Base-by-base conservation (phyloP, 2,113 vertebrate species). In the Lanius ludovicianus region DNA sequence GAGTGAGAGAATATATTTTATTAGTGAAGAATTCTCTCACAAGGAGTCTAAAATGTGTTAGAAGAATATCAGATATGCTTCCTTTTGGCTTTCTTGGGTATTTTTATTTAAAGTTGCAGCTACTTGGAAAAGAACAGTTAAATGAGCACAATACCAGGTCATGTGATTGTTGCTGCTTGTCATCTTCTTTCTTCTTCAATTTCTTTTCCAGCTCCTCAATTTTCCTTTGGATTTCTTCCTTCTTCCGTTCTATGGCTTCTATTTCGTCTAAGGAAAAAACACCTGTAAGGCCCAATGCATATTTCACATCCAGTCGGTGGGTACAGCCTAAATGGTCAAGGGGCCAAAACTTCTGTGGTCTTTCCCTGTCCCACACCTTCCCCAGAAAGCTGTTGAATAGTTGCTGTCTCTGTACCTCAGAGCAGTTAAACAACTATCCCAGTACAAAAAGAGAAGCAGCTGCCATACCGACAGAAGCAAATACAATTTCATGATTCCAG, bases 201-300 rank as follows among this genome's bases (percentile, higher is more conserved):
- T 96, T 97, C 65, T 96, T 98, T 67, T 98, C 98, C 96, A 98
- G 96, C 55, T 98, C 98, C 70, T 98, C 97, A 84, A 98, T 98
- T 93, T 97, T 95, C 71, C 84, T 96, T 74, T 96, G 96, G 97
- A 98, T 97, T 87, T 98, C 98, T 90, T 96, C 96, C 92, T 97
- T 98, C 69, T 98, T 96, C 68, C 94, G 84, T 55, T 96, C 97
- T 94, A 97, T 97, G 83, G 95, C 97, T 90, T 98, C 86, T 23
- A 98, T 95, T 83, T 98, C 98, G 4, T 98, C 98, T 98, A 77
- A 84, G 82, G 42, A 82, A 52, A 39, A 77, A 82, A 65, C 33
- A 47, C 6, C 64, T 53, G 12, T 89, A 67, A 96, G 56, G 20
- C 30, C 68, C 41, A 73, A 68, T 3, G 30, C 19, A 3, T 12